A percentile compares a stretch with the other conserved stretches of the same genome.
Conservation (phyloP, 2,797 vertebrate genomes). For the Xerus rutilus region DNA sequence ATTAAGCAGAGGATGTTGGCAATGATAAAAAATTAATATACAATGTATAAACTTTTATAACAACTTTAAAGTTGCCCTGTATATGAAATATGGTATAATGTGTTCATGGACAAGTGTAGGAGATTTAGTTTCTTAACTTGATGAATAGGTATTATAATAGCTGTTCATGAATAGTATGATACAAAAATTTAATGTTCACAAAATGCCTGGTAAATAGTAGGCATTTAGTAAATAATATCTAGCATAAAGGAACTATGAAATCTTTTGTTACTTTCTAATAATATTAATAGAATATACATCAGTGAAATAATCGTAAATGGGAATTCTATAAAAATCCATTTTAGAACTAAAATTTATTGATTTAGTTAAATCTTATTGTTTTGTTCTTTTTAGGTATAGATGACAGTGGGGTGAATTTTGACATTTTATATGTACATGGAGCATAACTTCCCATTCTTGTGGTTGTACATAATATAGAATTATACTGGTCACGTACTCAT, state of each 20-base stretch:
- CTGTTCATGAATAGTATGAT: neutral
- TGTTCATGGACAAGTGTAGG: neutral
- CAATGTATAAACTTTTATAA: neutral
- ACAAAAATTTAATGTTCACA: neutral
- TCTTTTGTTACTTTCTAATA: constrained; percentile 21
- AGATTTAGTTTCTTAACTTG: neutral
- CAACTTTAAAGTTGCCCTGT: neutral
- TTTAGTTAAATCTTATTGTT: neutral
- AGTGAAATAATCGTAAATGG: neutral
- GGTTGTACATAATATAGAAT: no score
- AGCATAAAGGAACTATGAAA: neutral
- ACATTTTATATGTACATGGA: no score
- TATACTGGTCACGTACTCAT: no score
- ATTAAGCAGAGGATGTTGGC: neutral
- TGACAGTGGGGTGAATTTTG: no score
- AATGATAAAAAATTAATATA: neutral
- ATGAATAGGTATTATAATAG: neutral
- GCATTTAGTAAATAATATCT: neutral
- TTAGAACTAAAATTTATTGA: neutral
- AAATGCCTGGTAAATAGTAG: neutral
- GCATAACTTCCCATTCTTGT: no score
- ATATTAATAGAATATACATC: neutral
- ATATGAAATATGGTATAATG: neutral
- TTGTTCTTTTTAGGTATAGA: no score
- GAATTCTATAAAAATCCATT: neutral